Evolutionary conservation across 2,888 invertebrate species (phyloP), one percentile per base, ranked within the genome.

Genomic region (Apeira syringaria): DNA sequence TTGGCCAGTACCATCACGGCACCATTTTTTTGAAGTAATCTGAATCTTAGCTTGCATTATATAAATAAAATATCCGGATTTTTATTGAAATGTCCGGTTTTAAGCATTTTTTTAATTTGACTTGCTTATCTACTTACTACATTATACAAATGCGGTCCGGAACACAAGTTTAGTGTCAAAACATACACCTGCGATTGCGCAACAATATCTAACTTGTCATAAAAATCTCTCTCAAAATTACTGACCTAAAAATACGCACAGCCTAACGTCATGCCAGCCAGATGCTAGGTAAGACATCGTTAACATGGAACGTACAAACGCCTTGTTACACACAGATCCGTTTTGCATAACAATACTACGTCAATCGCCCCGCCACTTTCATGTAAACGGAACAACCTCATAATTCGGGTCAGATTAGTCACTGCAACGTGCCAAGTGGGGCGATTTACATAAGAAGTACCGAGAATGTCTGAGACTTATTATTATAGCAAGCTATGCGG

Each of bases 261-360:
- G 11, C 11, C 28, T 30, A 34, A 44, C 38, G 30, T 41, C 38
- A 47, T 27, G n/a, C 25, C 27, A 27, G 28, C 29, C 20, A 20
- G 7, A 17, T 17, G 17, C 6, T 17, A 6, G 17, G n/a, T n/a
- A 15, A 15, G 3, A 15, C 15, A 3, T 15, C 15, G 7, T 33
- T 18, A 32, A 50, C n/a, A n/a, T n/a, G n/a, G n/a, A 50, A 50
- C 38, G 46, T 36, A 27, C 42, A 36, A 44, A 35, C 43, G 37
- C 26, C 34, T 25, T 44, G 34, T 9, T 53, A 31, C 40, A 20
- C 35, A 44, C 26, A 59, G 66, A 77, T 80, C 78, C 75, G 76
- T 64, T 80, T 82, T 81, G 81, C 83, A 80, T 81, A 81, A 85
- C 74, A 77, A 78, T 74, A 65, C 61, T 71, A 67, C 74, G 62